phyloP scores from a whole-genome alignment of 2,797 vertebrate genomes.

The Rhinella marina region DNA sequence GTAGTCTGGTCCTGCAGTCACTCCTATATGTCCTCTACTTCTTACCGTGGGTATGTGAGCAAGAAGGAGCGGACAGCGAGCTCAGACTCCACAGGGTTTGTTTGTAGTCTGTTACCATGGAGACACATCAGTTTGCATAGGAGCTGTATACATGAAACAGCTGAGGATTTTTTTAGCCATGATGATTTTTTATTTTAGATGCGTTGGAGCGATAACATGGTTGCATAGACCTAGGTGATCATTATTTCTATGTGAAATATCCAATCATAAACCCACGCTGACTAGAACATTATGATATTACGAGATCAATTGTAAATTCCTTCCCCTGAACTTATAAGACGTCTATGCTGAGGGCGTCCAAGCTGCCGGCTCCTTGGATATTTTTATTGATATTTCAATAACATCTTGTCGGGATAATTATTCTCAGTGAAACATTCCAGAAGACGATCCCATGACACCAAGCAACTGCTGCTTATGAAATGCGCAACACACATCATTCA shows the following conservation, averaged over 20 bases:
- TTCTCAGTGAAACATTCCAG: conserved; percentile 19
- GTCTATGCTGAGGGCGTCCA: conserved; percentile 21
- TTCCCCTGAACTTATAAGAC: neutral
- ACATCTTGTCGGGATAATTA: conserved; percentile 23
- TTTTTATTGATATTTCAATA: conserved; percentile 2
- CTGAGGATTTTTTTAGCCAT: no score
- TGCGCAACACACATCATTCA: neutral
- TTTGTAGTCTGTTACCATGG: neutral
- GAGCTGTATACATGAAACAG: no score
- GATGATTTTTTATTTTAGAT: neutral
- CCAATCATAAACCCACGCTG: neutral
- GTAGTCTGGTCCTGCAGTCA: no score
- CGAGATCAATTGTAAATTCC: neutral
- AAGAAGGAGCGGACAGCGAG: neutral
- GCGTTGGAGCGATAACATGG: no score
- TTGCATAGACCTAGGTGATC: neutral
- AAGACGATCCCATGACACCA: conserved; percentile 25
- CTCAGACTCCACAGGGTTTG: neutral
- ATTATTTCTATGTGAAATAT: neutral
- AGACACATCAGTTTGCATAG: neutral
- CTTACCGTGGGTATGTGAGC: no score
- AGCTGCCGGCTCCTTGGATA: conserved; percentile 13
- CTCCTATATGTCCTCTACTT: no score
- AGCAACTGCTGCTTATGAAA: conserved; percentile 35
- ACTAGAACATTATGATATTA: neutral